Conservation (phyloP, 2,113 vertebrate genomes). For the Nansenia antarctica region DNA sequence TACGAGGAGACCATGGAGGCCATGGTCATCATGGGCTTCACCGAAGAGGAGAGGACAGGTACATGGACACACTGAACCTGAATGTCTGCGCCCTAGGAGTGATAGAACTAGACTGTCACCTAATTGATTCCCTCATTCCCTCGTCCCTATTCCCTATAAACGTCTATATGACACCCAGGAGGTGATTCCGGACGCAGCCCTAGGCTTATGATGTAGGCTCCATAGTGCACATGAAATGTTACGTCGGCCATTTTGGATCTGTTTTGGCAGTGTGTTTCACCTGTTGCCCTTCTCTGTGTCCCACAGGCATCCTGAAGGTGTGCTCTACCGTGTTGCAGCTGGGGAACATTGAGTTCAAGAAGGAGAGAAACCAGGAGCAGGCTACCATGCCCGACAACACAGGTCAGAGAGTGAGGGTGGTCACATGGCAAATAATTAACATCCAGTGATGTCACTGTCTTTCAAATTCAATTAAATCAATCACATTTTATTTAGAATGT, state of each 20-base stretch:
- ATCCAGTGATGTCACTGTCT: too few relatives aligned
- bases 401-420: constrained; percentile 50
- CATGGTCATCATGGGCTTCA: constrained; percentile 95
- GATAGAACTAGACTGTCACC: background rate
- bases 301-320: constrained; percentile 86
- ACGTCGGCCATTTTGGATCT: background rate
- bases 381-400: constrained; percentile 95
- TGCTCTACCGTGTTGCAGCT: constrained; percentile 93
- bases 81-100: too few relatives aligned
- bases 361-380: constrained; percentile 94
- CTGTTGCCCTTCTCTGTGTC: background rate
- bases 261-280: background rate
- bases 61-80: constrained; percentile 2
- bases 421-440: too few relatives aligned
- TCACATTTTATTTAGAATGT: too few relatives aligned
- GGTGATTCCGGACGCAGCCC: too few relatives aligned
- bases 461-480: too few relatives aligned
- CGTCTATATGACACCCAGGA: too few relatives aligned
- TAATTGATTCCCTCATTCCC: too few relatives aligned
- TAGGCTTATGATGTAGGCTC: too few relatives aligned
- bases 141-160: too few relatives aligned
- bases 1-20: constrained; percentile 92
- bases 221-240: background rate
- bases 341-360: constrained; percentile 94
- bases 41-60: constrained; percentile 86